Percentiles rank a stretch among this genome's conserved stretches.
Evolutionary conservation across 1,140 invertebrate species (phyloP).

Genomic region (Drosophila yakuba): DNA sequence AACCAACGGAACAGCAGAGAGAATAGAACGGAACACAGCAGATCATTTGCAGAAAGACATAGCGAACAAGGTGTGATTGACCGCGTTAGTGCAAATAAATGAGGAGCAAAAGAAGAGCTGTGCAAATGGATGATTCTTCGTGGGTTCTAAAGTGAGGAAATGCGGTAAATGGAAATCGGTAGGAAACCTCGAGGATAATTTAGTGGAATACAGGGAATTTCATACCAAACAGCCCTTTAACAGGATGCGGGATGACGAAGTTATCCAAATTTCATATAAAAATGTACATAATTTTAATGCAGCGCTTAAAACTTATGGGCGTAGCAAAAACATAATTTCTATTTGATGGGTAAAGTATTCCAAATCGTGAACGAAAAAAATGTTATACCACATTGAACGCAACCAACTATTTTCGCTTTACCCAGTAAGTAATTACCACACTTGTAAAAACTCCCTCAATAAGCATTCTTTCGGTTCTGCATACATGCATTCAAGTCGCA

Average conservation of each 20-base stretch:
- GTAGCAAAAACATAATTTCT: too few species aligned
- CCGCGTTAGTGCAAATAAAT: constrained; percentile 51
- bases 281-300: too few species aligned
- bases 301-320: neutral
- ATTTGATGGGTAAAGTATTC: too few species aligned
- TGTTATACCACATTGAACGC: too few species aligned
- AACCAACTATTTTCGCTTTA: too few species aligned
- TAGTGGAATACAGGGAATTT: neutral
- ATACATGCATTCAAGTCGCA: constrained; percentile 11
- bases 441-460: neutral
- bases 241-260: neutral
- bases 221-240: neutral
- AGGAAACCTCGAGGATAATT: constrained; percentile 9
- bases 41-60: constrained; percentile 57
- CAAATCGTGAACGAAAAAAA: too few species aligned
- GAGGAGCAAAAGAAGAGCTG: neutral
- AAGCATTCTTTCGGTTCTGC: constrained; percentile 1
- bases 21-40: constrained; percentile 27
- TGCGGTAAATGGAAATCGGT: neutral
- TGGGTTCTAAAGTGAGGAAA: constrained; percentile 4
- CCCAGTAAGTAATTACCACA: neutral
- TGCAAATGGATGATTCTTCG: constrained; percentile 1
- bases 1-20: constrained; percentile 36
- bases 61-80: constrained; percentile 71
- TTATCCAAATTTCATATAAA: too few species aligned